These are phyloP conservation scores for Euborellia annulipes DNA, from an alignment of 1,140 invertebrate genomes.

Conservation along the genomic window DNA sequence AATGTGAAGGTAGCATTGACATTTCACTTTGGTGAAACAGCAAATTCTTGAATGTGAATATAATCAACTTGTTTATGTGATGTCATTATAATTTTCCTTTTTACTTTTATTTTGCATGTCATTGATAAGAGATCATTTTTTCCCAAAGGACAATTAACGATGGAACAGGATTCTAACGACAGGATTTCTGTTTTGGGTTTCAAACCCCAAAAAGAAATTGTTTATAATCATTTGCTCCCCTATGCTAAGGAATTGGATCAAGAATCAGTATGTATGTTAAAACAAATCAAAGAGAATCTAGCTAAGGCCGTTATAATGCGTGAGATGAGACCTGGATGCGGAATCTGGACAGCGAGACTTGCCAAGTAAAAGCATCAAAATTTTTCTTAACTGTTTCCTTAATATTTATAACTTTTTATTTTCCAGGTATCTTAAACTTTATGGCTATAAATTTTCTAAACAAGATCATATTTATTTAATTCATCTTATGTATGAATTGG, in stretches of 20 bases:
- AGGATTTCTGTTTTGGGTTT: too few species aligned
- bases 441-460: slow-evolving; percentile 76
- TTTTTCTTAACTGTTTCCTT: background rate
- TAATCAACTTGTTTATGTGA: too few species aligned
- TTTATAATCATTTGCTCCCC: slow-evolving; percentile 48
- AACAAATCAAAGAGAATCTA: slow-evolving; percentile 51
- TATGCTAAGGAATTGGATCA: slow-evolving; percentile 45
- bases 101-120: too few species aligned
- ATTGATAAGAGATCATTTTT: too few species aligned
- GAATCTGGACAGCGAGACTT: slow-evolving; percentile 41
- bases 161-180: too few species aligned
- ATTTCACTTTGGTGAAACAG: too few species aligned
- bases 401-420: slow-evolving; percentile 14
- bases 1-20: too few species aligned
- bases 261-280: slow-evolving; percentile 40
- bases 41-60: too few species aligned
- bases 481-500: slow-evolving; percentile 63
- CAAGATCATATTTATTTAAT: slow-evolving; percentile 79
- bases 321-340: slow-evolving; percentile 48
- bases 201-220: slow-evolving; percentile 40
- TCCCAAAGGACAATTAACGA: too few species aligned
- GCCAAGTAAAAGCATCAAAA: slow-evolving; percentile 44
- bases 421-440: slow-evolving; percentile 62
- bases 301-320: slow-evolving; percentile 44
- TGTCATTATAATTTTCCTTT: too few species aligned